A percentile compares a stretch with the other conserved stretches of the same genome.
phyloP scores from a whole-genome alignment of 35 echinoderm and acorn worm genomes.

The Apostichopus japonicus region DNA sequence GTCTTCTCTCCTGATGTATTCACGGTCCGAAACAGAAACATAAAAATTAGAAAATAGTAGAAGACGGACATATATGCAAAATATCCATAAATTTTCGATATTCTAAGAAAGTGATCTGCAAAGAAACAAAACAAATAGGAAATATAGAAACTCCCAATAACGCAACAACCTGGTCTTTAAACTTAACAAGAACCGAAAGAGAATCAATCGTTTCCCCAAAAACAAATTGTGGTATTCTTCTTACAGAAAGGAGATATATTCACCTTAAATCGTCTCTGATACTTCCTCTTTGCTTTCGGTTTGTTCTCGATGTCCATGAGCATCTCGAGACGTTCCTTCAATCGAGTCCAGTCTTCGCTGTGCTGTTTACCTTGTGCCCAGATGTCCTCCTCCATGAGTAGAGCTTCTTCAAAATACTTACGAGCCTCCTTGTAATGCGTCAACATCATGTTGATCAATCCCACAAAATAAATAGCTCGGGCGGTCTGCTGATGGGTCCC shows the following conservation, averaged over 20 bases:
- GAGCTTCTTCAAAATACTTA: conserved; percentile 78
- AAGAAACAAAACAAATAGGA: too few species aligned
- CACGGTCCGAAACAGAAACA: too few species aligned
- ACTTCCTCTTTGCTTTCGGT: conserved; percentile 35
- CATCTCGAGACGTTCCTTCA: conserved; percentile 64
- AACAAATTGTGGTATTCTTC: too few species aligned
- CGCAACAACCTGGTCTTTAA: too few species aligned
- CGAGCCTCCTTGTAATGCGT: conserved; percentile 69
- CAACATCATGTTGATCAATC: conserved; percentile 66
- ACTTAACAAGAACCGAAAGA: too few species aligned
- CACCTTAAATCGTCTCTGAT: conserved; percentile 80
- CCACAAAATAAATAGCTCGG: conserved; percentile 85
- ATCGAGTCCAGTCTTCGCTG: conserved; percentile 75
- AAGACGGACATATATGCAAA: too few species aligned
- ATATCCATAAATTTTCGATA: too few species aligned
- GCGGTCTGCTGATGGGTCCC: conserved; percentile 76
- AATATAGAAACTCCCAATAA: too few species aligned
- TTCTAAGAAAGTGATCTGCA: too few species aligned
- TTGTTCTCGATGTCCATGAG: conserved; percentile 70
- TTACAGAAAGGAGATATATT: neutral
- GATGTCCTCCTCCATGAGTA: conserved; percentile 84
- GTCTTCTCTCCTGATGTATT: too few species aligned
- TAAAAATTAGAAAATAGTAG: too few species aligned
- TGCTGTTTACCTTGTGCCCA: conserved; percentile 90
- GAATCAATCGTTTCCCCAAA: too few species aligned